Evolutionary conservation across 2,888 invertebrate genomes (phyloP).

Genomic region (Malthinus seriepunctatus): DNA sequence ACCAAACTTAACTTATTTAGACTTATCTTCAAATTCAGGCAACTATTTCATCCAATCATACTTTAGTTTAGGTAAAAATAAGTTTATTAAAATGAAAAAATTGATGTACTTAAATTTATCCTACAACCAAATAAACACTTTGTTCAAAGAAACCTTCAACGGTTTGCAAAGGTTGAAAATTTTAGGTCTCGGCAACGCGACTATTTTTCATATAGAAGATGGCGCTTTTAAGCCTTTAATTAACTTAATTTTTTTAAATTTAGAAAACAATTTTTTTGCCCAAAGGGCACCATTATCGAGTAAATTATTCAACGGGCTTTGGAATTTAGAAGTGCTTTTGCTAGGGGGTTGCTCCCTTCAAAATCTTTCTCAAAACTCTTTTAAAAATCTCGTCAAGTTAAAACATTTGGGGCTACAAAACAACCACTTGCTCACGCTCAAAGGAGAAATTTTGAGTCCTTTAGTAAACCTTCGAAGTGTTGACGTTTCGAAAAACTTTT

Average conservation of each 20-base stretch:
- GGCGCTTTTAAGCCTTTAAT: conserved; percentile 56
- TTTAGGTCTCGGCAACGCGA: conserved; percentile 60
- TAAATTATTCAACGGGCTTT: conserved; percentile 58
- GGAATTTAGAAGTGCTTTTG: conserved; percentile 56
- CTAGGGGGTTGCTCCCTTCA: conserved; percentile 59
- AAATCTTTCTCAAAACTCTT: conserved; percentile 53
- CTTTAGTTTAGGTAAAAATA: conserved; percentile 58
- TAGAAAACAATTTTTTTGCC: conserved; percentile 60
- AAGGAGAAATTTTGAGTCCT: conserved; percentile 54
- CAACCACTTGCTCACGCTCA: conserved; percentile 57
- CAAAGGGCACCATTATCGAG: conserved; percentile 29
- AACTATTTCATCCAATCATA: conserved; percentile 54
- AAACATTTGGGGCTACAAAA: conserved; percentile 58
- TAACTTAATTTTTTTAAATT: conserved; percentile 57
- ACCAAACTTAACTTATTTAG: conserved; percentile 56
- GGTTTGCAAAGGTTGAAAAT: conserved; percentile 57
- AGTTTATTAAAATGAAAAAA: conserved; percentile 57
- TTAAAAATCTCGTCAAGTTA: conserved; percentile 57
- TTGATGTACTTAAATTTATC: conserved; percentile 59
- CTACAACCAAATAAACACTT: conserved; percentile 59
- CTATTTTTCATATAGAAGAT: conserved; percentile 57
- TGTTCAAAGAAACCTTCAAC: conserved; percentile 58
- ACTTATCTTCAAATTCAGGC: conserved; percentile 59
- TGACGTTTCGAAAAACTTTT: conserved; percentile 59
- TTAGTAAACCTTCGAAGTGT: conserved; percentile 55